Evolutionary conservation across 2,797 vertebrate species (phyloP), one percentile per base, ranked within the genome.

Genomic region (Menidia menidia): DNA sequence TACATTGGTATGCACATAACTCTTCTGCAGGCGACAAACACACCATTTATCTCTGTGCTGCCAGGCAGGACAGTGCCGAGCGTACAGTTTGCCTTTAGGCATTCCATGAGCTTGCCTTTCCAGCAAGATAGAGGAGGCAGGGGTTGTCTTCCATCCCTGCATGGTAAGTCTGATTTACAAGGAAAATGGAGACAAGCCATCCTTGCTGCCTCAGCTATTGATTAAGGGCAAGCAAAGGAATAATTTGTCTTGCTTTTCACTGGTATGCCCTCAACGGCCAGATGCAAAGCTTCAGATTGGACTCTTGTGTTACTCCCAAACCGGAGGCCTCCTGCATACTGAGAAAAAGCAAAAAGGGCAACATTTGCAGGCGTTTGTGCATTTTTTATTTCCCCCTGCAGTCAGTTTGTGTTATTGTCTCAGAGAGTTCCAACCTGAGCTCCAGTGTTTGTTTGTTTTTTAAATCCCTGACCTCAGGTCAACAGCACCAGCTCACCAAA

Each of bases 141-240:
- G 70, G 67, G 51, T 83, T 84, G 83, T 87, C 85, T 89, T 86
- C 74, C 80, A 67, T 82, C 32, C 70, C 75, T 77, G 83, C 84
- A 90, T 89, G 77, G 78, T 74, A 78, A 88, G 75, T 81, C 59
- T 83, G 79, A 86, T 92, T 88, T 89, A 81, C 89, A 87, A 81
- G 64, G 59, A 79, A 86, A 84, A 81, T 39, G 18, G 65, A 73
- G 73, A 84, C 74, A 77, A 75, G 74, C 67, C 73, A 77, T 76
- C 78, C 81, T 70, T 52, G 61, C 81, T 78, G 74, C 70, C 72
- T 63, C 57, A 65, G 62, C 50, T 87, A 91, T 90, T 90, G 89
- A 93, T 92, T 89, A 78, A 84, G 82, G 73, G 78, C 78, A 55
- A 60, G 83, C 73, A 71, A 44, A 68, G 70, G 80, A 83, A 76